Evolutionary conservation across 2,113 vertebrate species (phyloP).

Genomic region (Melanotaenia duboulayi): DNA sequence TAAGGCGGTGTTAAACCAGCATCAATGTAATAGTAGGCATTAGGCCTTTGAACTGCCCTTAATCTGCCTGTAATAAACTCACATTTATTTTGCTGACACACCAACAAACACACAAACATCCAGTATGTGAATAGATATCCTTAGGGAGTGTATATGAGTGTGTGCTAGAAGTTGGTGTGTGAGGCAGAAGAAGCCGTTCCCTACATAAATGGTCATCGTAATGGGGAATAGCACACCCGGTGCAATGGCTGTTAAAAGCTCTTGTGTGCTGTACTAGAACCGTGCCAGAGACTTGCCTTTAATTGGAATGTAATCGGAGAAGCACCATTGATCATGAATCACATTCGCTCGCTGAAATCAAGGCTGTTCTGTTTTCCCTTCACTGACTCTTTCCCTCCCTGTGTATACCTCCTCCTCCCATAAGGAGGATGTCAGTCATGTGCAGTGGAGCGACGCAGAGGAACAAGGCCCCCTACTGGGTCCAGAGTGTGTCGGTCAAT

Average conservation of each 20-base stretch:
- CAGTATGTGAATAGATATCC: constrained; percentile 20
- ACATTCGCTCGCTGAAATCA: constrained; percentile 50
- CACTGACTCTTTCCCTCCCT: constrained; percentile 33
- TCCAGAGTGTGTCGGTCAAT: constrained; percentile 77
- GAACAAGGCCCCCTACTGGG: constrained; percentile 81
- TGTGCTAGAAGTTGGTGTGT: neutral
- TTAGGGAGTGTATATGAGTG: constrained; percentile 15
- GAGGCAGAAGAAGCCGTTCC: constrained; percentile 20
- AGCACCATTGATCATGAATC: constrained; percentile 79
- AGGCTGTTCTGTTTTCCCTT: constrained; percentile 48
- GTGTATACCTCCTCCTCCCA: constrained; percentile 46
- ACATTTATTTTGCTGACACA: constrained; percentile 63
- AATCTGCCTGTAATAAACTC: constrained; percentile 80
- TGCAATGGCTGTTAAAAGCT: constrained; percentile 53
- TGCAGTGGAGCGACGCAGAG: constrained; percentile 77
- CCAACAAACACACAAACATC: constrained; percentile 9
- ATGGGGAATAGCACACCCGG: constrained; percentile 22
- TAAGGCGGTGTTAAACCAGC: constrained; percentile 76
- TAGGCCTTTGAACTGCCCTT: constrained; percentile 79
- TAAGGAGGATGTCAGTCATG: constrained; percentile 80
- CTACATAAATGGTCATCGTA: constrained; percentile 34
- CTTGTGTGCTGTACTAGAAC: constrained; percentile 47
- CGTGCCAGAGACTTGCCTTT: constrained; percentile 61
- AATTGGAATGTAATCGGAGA: constrained; percentile 81
- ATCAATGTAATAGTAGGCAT: constrained; percentile 78